Conservation (phyloP, 2,113 vertebrate species). For the Bambusicola thoracicus region DNA sequence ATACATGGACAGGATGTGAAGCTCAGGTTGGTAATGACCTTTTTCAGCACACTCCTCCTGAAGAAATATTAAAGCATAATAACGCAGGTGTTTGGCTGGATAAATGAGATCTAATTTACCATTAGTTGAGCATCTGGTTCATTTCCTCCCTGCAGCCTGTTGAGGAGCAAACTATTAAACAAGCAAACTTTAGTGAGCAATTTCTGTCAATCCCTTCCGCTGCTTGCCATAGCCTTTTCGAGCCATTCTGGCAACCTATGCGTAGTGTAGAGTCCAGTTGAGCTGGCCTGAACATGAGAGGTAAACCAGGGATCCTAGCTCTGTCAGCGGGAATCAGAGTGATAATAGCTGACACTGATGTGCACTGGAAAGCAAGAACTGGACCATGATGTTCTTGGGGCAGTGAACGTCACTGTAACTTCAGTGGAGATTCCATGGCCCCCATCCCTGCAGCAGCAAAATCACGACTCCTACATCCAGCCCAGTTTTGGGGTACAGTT, state of each 20-base stretch:
- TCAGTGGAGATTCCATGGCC: neutral
- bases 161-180: neutral
- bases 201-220: neutral
- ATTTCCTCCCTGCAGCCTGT: neutral
- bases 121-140: neutral
- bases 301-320: neutral
- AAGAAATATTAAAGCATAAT: neutral
- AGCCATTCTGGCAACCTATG: neutral
- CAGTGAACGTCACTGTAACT: fast-evolving
- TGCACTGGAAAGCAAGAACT: neutral
- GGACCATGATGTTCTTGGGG: fast-evolving
- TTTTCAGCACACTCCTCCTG: neutral
- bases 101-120: neutral
- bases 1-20: neutral
- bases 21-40: neutral
- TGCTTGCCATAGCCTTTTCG: neutral
- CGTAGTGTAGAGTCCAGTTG: fast-evolving
- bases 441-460: fast-evolving
- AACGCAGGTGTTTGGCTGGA: neutral
- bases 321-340: neutral
- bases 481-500: fast-evolving
- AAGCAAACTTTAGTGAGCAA: neutral
- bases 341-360: neutral
- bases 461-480: fast-evolving
- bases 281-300: neutral